Evolutionary conservation across 2,113 vertebrate genomes (phyloP).

Genomic region (Microcebus jonahi): DNA sequence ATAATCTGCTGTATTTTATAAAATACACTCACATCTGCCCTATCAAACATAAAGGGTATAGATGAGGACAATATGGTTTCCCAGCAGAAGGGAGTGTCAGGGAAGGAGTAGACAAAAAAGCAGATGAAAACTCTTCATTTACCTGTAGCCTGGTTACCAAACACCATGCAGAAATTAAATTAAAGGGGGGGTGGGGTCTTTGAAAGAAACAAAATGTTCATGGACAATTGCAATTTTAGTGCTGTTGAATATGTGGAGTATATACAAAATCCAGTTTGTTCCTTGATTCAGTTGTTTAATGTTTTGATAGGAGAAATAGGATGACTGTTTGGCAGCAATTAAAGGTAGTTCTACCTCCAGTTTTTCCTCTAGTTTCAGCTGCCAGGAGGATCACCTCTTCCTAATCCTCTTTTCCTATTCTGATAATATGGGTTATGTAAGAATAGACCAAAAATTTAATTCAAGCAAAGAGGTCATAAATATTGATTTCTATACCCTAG

Average conservation of each 20-base stretch:
- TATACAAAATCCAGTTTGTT: background rate
- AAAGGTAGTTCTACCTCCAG: background rate
- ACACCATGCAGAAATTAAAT: background rate
- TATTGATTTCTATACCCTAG: background rate
- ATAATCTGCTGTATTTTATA: conserved; percentile 62
- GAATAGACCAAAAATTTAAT: background rate
- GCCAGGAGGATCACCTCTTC: background rate
- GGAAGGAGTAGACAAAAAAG: background rate
- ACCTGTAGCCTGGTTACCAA: background rate
- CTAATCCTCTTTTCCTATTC: background rate
- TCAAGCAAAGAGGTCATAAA: background rate
- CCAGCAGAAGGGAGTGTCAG: background rate
- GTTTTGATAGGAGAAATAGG: background rate
- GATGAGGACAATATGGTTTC: background rate
- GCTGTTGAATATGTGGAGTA: background rate
- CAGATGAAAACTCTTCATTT: background rate
- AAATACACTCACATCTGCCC: conserved; percentile 64
- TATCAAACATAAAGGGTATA: background rate
- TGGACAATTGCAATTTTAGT: background rate
- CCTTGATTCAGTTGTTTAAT: background rate
- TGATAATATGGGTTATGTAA: background rate
- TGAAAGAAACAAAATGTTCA: background rate
- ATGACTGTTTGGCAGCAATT: background rate
- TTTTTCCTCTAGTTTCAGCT: background rate
- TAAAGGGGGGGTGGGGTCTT: background rate